Conservation (phyloP, 1,140 invertebrate genomes). For the Bombus difficillimus region DNA sequence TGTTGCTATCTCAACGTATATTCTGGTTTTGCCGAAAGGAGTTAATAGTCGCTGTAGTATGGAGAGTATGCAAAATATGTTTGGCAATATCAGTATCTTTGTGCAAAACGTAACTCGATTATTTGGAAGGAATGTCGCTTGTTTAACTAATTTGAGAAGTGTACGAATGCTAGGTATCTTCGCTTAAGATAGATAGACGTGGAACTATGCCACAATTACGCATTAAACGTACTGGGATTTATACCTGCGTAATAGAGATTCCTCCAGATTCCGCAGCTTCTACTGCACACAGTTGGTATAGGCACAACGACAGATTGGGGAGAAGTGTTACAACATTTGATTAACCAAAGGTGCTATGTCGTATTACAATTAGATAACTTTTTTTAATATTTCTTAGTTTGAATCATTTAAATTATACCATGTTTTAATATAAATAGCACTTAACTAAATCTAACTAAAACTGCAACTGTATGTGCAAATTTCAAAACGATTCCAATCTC, state of each 20-base stretch:
- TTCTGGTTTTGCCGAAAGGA: no score
- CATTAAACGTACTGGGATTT: slow-evolving; percentile 63
- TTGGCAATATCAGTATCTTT: slow-evolving; percentile 43
- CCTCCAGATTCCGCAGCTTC: slow-evolving; percentile 32
- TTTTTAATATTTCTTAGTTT: not conserved
- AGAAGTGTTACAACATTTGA: not conserved
- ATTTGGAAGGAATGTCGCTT: slow-evolving; percentile 52
- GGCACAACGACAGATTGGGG: not conserved
- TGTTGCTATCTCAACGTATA: not conserved
- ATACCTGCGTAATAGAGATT: slow-evolving; percentile 64
- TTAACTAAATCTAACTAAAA: slow-evolving; percentile 21
- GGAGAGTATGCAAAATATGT: slow-evolving; percentile 20
- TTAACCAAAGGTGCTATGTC: not conserved
- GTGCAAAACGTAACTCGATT: slow-evolving; percentile 16
- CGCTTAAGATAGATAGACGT: slow-evolving; percentile 60
- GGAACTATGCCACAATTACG: slow-evolving; percentile 67
- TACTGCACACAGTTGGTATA: slow-evolving; percentile 4
- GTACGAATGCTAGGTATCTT: slow-evolving; percentile 59
- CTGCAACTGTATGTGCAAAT: slow-evolving; percentile 28
- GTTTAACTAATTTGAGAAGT: slow-evolving; percentile 53
- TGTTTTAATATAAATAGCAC: not conserved
- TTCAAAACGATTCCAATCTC: slow-evolving; percentile 42
- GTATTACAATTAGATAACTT: not conserved
- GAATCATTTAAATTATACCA: not conserved
- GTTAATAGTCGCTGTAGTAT: not conserved